phyloP scores from a whole-genome alignment of 2,797 vertebrate genomes.

The Falco concolor region DNA sequence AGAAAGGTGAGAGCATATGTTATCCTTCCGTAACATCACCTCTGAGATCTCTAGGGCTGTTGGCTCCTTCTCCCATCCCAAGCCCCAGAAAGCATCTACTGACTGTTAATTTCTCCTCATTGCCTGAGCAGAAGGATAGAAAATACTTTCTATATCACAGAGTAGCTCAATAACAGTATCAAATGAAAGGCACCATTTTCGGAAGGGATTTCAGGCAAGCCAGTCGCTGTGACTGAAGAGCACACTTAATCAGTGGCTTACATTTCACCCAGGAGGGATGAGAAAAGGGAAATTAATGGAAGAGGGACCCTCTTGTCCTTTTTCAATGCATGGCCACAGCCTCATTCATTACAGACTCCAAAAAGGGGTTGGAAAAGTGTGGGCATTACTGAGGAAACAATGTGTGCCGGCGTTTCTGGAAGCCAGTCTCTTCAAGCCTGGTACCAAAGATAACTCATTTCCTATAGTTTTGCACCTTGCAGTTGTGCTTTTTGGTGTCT shows the following conservation, averaged over 20 bases:
- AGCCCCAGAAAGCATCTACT: not conserved
- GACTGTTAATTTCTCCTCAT: not conserved
- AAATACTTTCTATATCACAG: not conserved
- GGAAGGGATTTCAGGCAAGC: not conserved
- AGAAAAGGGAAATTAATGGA: not conserved
- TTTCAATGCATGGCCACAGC: not conserved
- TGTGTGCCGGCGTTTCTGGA: not conserved
- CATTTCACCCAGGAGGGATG: not conserved
- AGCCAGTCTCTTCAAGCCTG: not conserved
- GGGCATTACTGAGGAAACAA: not conserved
- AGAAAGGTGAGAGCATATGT: not conserved
- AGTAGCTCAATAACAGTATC: not conserved
- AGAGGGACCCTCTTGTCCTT: not conserved
- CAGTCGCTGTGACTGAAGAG: not conserved
- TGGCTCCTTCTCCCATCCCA: not conserved
- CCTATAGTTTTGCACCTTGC: not conserved
- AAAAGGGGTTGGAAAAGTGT: not conserved
- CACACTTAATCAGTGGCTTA: fast-evolving
- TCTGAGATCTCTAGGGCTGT: not conserved
- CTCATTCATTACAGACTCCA: not conserved
- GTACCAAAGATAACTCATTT: not conserved
- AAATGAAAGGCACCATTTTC: not conserved
- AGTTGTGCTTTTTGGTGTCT: not conserved
- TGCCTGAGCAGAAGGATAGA: not conserved
- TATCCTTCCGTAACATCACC: not conserved